Evolutionary conservation across 35 echinoderm and acorn worm genomes (phyloP), one percentile per base, ranked within the genome.

Genomic region (Heliocidaris tuberculata): DNA sequence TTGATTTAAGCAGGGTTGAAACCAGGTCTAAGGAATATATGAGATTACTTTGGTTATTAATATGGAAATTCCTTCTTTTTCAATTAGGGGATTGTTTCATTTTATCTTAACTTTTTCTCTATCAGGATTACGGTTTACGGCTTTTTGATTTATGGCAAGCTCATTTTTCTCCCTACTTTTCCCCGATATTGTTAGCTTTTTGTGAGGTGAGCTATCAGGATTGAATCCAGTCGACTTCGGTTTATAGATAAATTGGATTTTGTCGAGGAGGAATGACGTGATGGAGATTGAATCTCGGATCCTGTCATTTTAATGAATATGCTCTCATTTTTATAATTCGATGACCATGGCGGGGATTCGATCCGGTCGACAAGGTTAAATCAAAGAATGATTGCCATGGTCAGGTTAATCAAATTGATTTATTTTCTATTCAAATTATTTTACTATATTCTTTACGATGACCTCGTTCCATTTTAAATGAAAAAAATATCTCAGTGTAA

Each of bases 31-130:
- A n/a, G 65, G 65, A 7, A 78, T 78, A 78, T 78, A 78, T 78
- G 65, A n/a, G 65, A 78, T 78, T 78, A 78, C 65, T 78, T 17
- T 78, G 27, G 65, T 78, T 78, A 78, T 78, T 19, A 27, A 78
- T 78, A 78, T 78, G 65, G 65, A 78, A 78, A 78, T 78, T 27
- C 65, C 27, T 78, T 78, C 65, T 78, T n/a, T 78, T 78, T 78
- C 65, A 78, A 78, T 78, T 78, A 3, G 27, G 21, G 8, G 65
- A 19, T 78, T 78, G 65, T 78, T 78, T 78, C 65, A 78, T 78
- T 78, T 78, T 78, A 78, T 19, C 17, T 78, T 78, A 78, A 78
- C 65, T 7, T 78, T 42, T 78, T n/a, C 19, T 78, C 21, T 78
- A 78, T 24, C 65, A 78, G 65, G 65, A 78, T 78, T 78, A 78